These are phyloP conservation scores for Cirrhinus mrigala DNA, from an alignment of 2,797 vertebrate genomes.

Conservation along the genomic window DNA sequence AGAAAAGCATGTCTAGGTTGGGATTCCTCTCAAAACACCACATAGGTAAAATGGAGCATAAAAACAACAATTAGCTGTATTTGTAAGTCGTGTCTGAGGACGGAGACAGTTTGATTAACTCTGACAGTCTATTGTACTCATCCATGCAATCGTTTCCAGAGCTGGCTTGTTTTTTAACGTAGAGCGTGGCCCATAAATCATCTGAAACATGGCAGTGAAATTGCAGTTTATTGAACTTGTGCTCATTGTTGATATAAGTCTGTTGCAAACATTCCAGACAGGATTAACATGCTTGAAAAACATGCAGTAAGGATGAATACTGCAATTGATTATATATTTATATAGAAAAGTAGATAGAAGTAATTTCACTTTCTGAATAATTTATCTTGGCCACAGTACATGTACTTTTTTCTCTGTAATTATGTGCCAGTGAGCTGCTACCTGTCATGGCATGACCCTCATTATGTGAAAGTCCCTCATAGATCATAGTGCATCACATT, in stretches of 20 bases:
- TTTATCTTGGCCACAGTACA: constrained; percentile 24
- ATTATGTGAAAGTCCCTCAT: not conserved
- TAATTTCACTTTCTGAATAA: constrained; percentile 17
- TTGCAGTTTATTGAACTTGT: constrained; percentile 53
- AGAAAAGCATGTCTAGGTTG: constrained; percentile 25
- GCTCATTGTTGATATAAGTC: constrained; percentile 42
- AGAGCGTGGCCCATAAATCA: constrained; percentile 52
- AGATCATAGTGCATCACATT: not conserved
- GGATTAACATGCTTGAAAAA: constrained; percentile 42
- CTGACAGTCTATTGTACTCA: constrained; percentile 52
- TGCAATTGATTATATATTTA: constrained; percentile 3
- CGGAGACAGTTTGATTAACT: constrained; percentile 41
- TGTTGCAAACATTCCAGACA: constrained; percentile 48
- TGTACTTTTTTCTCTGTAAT: constrained; percentile 5
- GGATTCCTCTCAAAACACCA: constrained; percentile 55
- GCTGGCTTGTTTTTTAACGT: constrained; percentile 36
- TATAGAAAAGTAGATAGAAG: not conserved
- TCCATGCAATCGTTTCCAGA: constrained; percentile 44
- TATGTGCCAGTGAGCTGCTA: constrained; percentile 13
- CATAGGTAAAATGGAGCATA: constrained; percentile 57
- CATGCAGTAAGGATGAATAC: constrained; percentile 41
- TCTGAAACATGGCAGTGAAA: constrained; percentile 53
- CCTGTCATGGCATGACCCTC: not conserved
- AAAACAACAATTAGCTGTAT: constrained; percentile 45
- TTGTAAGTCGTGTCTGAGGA: constrained; percentile 53